Percentiles rank a stretch among this genome's conserved stretches.
Conservation (phyloP, 1,140 invertebrate genomes). For the Eupristina koningsbergeri region DNA sequence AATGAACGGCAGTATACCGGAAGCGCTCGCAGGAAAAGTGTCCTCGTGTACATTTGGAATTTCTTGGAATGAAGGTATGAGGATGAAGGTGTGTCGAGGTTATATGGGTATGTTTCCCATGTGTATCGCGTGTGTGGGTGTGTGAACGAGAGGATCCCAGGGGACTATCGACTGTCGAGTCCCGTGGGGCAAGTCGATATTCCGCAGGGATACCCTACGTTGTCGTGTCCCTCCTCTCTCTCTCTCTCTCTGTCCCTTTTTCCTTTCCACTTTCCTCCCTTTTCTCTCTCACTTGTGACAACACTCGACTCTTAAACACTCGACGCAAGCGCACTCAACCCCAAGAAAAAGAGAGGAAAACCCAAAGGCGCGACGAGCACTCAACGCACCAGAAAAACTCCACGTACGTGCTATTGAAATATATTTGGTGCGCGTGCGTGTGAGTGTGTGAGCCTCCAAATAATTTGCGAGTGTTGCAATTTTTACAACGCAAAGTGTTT, state of each 20-base stretch:
- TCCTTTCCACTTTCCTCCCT: slow-evolving; percentile 47
- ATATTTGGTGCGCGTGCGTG: slow-evolving; percentile 22
- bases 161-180: slow-evolving; percentile 73
- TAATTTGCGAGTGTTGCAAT: neutral
- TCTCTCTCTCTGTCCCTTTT: slow-evolving; percentile 53
- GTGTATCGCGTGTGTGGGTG: slow-evolving; percentile 46
- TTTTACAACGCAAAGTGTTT: no score
- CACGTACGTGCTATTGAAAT: slow-evolving; percentile 2
- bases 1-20: neutral
- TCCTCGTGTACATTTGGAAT: neutral
- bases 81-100: slow-evolving; percentile 39
- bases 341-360: slow-evolving; percentile 39
- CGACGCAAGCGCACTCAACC: slow-evolving; percentile 65
- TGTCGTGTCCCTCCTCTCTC: slow-evolving; percentile 44
- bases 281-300: slow-evolving; percentile 55
- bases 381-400: neutral
- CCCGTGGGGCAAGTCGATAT: slow-evolving; percentile 73
- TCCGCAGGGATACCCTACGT: slow-evolving; percentile 66
- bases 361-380: slow-evolving; percentile 22
- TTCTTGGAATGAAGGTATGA: neutral
- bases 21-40: neutral
- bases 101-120: slow-evolving; percentile 42
- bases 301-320: slow-evolving; percentile 67
- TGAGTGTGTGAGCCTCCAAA: neutral
- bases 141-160: slow-evolving; percentile 59